Conservation (phyloP, 2,113 vertebrate species). For the Anser brachyrhynchus region DNA sequence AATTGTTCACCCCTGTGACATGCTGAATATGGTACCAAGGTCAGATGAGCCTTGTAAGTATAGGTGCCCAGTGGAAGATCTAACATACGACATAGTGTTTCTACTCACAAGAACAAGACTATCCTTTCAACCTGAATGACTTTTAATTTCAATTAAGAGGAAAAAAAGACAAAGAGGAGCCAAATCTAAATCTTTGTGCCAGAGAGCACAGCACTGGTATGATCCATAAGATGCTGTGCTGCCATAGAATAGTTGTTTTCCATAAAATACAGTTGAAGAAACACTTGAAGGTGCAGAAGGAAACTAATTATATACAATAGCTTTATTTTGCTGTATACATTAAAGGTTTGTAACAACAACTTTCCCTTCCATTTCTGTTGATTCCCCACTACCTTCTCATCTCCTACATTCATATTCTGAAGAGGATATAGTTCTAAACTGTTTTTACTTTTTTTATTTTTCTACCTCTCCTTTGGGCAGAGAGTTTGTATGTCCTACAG, state of each 20-base stretch:
- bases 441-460: not conserved
- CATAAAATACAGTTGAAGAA: not conserved
- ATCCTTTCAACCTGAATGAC: not conserved
- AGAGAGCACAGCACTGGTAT: not conserved
- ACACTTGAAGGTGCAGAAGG: not conserved
- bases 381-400: not conserved
- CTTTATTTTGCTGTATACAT: not conserved
- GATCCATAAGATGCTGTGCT: not conserved
- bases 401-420: not conserved
- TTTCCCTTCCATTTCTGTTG: not conserved
- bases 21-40: not conserved
- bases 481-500: not conserved
- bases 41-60: not conserved
- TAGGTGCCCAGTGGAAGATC: not conserved
- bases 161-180: not conserved
- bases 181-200: not conserved
- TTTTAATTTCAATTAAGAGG: not conserved
- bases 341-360: not conserved
- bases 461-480: not conserved
- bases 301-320: not conserved
- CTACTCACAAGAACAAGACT: not conserved
- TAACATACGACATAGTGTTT: not conserved
- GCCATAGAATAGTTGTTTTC: not conserved
- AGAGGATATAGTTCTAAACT: not conserved
- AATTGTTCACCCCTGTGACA: not conserved